Percentiles rank a stretch among this genome's conserved stretches.
These are phyloP conservation scores for Drosophila novamexicana DNA, from an alignment of 1,140 invertebrate genomes.

Conservation along the genomic window DNA sequence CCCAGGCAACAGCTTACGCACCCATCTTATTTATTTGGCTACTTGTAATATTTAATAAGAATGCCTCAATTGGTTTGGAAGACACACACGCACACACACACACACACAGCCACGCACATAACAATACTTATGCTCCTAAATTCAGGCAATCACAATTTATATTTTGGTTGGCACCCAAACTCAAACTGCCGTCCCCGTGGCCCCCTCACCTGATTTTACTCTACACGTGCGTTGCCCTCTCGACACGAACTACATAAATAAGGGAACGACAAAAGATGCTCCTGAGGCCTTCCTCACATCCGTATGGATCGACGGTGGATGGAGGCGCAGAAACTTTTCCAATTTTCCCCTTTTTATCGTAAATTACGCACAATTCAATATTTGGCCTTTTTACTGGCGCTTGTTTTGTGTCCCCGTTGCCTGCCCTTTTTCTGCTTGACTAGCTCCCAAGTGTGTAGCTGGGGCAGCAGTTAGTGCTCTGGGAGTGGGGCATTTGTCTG, in stretches of 20 bases:
- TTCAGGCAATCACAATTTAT: slow-evolving; percentile 79
- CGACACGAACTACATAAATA: slow-evolving; percentile 79
- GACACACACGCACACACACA: background rate
- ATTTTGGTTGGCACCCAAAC: slow-evolving; percentile 52
- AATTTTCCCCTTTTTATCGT: slow-evolving; percentile 84
- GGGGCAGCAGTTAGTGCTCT: background rate
- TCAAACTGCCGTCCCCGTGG: background rate
- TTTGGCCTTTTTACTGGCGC: slow-evolving; percentile 79
- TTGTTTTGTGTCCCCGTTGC: slow-evolving; percentile 62
- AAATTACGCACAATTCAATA: slow-evolving; percentile 83
- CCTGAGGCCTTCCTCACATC: slow-evolving; percentile 22
- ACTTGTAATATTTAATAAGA: slow-evolving; percentile 75
- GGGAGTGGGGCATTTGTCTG: slow-evolving; percentile 29
- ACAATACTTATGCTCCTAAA: slow-evolving; percentile 25
- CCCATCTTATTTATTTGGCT: slow-evolving; percentile 66
- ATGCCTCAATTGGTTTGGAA: slow-evolving; percentile 48
- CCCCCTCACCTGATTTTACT: background rate
- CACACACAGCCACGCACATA: slow-evolving; percentile 18
- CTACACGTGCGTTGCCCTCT: slow-evolving; percentile 62
- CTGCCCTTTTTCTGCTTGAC: slow-evolving; percentile 79
- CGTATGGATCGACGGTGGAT: slow-evolving; percentile 5
- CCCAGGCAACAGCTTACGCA: slow-evolving; percentile 38
- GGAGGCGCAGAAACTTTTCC: slow-evolving; percentile 71
- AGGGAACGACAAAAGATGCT: slow-evolving; percentile 52
- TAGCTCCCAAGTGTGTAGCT: slow-evolving; percentile 44